Evolutionary conservation across 2,888 invertebrate genomes (phyloP).

Genomic region (Asteroscopus sphinx): DNA sequence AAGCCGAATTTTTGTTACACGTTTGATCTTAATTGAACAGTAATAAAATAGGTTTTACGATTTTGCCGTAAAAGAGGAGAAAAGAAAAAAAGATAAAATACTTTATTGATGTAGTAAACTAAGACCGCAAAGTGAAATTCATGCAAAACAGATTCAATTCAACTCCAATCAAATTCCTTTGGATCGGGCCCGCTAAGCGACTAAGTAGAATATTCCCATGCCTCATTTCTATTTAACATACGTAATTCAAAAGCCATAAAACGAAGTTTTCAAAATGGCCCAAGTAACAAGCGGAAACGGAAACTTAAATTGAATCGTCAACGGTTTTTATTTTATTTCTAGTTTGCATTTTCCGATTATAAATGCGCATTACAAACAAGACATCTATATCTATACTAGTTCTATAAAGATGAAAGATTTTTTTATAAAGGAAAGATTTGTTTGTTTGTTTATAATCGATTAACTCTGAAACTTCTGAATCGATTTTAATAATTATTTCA

Average conservation of each 20-base stretch:
- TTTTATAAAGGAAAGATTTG: too few species aligned
- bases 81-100: constrained; percentile 55
- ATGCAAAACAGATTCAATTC: constrained; percentile 65
- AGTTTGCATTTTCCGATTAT: constrained; percentile 16
- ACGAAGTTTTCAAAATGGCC: constrained; percentile 61
- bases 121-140: constrained; percentile 52
- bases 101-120: constrained; percentile 60
- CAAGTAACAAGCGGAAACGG: constrained; percentile 64
- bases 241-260: constrained; percentile 80
- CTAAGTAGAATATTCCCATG: constrained; percentile 76
- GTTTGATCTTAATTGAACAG: constrained; percentile 55
- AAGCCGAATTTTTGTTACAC: constrained; percentile 38
- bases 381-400: too few species aligned
- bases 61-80: constrained; percentile 47
- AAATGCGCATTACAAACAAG: constrained; percentile 18
- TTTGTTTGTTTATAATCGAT: too few species aligned
- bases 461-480: too few species aligned
- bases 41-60: constrained; percentile 57
- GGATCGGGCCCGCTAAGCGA: constrained; percentile 51
- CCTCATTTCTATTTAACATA: constrained; percentile 79
- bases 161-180: constrained; percentile 68
- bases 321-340: constrained; percentile 24
- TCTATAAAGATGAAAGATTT: too few species aligned
- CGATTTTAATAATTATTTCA: too few species aligned
- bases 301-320: constrained; percentile 24